Percentiles rank a stretch among this genome's conserved stretches.
Conservation (phyloP, 2,888 invertebrate species). For the Tyria jacobaeae region DNA sequence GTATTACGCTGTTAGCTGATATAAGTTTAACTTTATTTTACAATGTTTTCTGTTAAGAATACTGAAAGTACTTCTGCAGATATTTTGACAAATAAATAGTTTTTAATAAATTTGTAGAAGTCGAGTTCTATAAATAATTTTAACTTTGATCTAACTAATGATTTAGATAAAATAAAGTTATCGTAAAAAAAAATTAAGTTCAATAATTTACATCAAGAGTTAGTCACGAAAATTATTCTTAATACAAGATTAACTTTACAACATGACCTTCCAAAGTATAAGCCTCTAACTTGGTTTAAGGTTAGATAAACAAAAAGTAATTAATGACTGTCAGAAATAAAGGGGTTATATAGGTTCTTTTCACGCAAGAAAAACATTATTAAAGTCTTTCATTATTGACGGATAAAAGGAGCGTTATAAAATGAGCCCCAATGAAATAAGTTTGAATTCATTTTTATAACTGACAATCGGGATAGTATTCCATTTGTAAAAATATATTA, state of each 20-base stretch:
- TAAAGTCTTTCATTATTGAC: slow-evolving; percentile 9
- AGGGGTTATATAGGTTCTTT: slow-evolving; percentile 5
- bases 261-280: background rate
- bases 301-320: slow-evolving; percentile 13
- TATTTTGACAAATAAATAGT: background rate
- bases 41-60: background rate
- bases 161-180: no score
- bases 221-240: background rate
- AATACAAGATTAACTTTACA: background rate
- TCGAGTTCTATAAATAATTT: no score
- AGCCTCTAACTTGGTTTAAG: slow-evolving; percentile 1
- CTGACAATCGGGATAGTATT: background rate
- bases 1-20: background rate
- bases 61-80: background rate
- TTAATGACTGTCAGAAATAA: slow-evolving; percentile 17
- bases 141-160: background rate
- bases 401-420: background rate
- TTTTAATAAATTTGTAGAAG: background rate
- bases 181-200: background rate
- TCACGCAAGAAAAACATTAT: slow-evolving; percentile 10
- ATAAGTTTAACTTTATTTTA: background rate
- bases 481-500: background rate
- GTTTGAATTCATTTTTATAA: background rate
- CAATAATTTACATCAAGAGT: background rate
- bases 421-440: background rate